Base-by-base conservation (phyloP, 2,888 invertebrate genomes). In the Uropetala carovei region DNA sequence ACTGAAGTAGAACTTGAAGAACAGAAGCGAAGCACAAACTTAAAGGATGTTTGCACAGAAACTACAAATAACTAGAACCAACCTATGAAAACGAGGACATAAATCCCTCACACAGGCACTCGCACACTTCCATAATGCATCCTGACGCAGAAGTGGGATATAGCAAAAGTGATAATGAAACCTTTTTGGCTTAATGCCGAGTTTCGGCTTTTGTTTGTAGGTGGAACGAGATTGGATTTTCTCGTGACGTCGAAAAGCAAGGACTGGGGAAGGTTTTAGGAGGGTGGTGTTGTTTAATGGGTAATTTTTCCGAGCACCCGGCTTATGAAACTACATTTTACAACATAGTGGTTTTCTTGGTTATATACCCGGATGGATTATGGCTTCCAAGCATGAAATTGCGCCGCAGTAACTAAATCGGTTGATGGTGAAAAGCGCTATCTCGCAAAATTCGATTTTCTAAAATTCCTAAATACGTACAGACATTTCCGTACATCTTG, bases 101-200 rank as follows among this genome's bases (percentile, higher is more conserved):
- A 86, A 86, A 43, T 64, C 43, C 89, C 89, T 27, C 64, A 89
- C 64, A 89, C 11, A 3, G 8, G 43, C 89, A 64, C 83, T 56
- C n/a, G 30, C 86, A 27, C 64, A 64, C 16, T 64, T 43, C 58
- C 30, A 89, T 60, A 89, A 89, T 64, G 89, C 89, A 64, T 89
- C 43, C 68, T 64, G 68, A 89, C 89, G 64, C n/a, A 64, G 89
- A 13, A 89, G 89, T 64, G 89, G 89, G 43, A 64, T 64, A 68
- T 64, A 64, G 59, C 60, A 30, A 22, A 68, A 43, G 89, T 64
- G 89, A 89, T 68, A 89, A 89, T 68, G 89, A 89, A 89, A 89
- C 89, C 89, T n/a, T 89, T 89, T n/a, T 89, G 89, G 89, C 89
- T 89, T 64, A 27, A n/a, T 89, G 60, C 89, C 89, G 59, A 89